phyloP scores from a whole-genome alignment of 53 echinoderm and acorn worm genomes.

The Temnopleurus reevesii region DNA sequence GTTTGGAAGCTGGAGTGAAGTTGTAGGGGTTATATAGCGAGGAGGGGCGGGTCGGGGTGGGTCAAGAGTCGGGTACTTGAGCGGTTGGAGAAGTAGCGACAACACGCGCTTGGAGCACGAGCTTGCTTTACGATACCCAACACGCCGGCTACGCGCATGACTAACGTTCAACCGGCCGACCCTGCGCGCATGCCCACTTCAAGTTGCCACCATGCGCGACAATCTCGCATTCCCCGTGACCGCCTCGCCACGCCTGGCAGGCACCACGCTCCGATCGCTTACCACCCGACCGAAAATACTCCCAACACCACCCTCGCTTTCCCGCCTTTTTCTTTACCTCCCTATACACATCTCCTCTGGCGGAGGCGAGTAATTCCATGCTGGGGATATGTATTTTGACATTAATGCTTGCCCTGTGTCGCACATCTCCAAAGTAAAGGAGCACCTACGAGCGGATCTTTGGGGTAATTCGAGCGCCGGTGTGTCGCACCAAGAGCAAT shows the following conservation, averaged over 20 bases:
- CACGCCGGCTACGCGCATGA: constrained; percentile 61
- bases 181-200: constrained; percentile 54
- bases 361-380: constrained; percentile 42
- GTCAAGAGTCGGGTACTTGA: constrained; percentile 54
- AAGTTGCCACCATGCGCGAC: constrained; percentile 41
- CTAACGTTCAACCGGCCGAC: constrained; percentile 56
- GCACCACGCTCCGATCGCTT: constrained; percentile 48
- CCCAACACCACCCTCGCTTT: constrained; percentile 24
- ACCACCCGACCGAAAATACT: constrained; percentile 57
- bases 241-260: constrained; percentile 43
- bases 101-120: constrained; percentile 27
- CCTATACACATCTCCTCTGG: constrained; percentile 28
- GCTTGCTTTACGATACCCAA: constrained; percentile 49
- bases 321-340: constrained; percentile 44
- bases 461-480: constrained; percentile 49
- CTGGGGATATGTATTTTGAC: constrained; percentile 56
- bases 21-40: not conserved
- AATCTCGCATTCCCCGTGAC: constrained; percentile 49
- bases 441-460: constrained; percentile 52
- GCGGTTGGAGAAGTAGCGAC: constrained; percentile 31
- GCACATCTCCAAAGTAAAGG: constrained; percentile 42
- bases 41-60: constrained; percentile 54
- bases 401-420: constrained; percentile 55
- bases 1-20: constrained; percentile 2
- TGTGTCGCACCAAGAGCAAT: constrained; percentile 58